Evolutionary conservation across 2,113 vertebrate species (phyloP).

Genomic region (Lophotis ruficrista): DNA sequence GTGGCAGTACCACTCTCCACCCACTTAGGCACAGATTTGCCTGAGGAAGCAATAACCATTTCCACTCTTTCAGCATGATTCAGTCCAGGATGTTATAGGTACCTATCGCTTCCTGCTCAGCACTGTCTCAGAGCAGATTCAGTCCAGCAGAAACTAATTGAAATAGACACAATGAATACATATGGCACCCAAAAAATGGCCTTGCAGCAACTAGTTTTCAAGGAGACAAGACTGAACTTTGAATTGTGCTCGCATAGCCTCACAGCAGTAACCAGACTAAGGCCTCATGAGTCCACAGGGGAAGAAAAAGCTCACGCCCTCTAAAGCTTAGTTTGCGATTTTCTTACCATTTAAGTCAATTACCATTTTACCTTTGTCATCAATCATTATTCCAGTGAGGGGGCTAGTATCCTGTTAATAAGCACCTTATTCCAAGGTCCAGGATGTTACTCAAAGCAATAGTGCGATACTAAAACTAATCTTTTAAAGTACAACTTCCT

Average conservation of each 20-base stretch:
- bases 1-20: not conserved
- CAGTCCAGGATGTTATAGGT: not conserved
- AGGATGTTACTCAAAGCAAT: not conserved
- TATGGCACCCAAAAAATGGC: fast-evolving
- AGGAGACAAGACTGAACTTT: not conserved
- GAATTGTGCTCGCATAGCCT: not conserved
- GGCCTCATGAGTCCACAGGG: not conserved
- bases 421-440: not conserved
- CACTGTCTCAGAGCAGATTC: not conserved
- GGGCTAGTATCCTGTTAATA: not conserved
- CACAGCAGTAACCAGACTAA: not conserved
- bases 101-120: not conserved
- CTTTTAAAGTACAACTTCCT: not conserved
- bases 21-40: not conserved
- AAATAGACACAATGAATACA: not conserved
- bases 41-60: not conserved
- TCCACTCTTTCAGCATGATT: not conserved
- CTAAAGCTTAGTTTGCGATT: not conserved
- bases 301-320: not conserved
- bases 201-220: not conserved
- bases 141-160: not conserved
- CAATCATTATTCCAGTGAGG: not conserved
- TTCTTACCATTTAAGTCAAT: not conserved
- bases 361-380: not conserved
- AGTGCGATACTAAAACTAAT: not conserved